These are phyloP conservation scores for Streptopelia turtur DNA, from an alignment of 2,797 vertebrate genomes.

Conservation along the genomic window DNA sequence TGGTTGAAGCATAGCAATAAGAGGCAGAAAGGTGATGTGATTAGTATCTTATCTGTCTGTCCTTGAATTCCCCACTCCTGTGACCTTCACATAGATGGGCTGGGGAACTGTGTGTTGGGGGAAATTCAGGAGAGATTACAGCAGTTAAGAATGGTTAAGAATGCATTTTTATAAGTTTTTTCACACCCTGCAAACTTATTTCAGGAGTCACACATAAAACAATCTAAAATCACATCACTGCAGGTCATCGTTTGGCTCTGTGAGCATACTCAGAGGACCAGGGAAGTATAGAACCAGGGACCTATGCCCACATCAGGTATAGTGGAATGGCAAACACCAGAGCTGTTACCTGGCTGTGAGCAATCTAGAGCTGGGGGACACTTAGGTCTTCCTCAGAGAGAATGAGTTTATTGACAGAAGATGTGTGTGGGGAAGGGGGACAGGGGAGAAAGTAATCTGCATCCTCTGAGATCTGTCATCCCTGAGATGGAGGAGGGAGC, in stretches of 20 bases:
- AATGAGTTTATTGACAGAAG: background rate
- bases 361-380: background rate
- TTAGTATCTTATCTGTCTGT: slow-evolving; percentile 25
- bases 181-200: background rate
- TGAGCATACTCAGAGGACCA: background rate
- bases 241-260: background rate
- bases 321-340: background rate
- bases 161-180: background rate
- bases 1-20: background rate
- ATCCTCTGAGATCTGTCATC: background rate
- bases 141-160: background rate
- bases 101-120: background rate
- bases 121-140: background rate
- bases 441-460: background rate
- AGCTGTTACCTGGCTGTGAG: background rate
- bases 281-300: background rate
- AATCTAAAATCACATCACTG: background rate
- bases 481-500: background rate
- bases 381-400: background rate
- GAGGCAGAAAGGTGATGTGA: slow-evolving; percentile 19
- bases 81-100: background rate
- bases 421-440: background rate
- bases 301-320: background rate
- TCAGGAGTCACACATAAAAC: background rate
- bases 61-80: slow-evolving; percentile 23